Evolutionary conservation across 2,888 invertebrate genomes (phyloP).

Genomic region (Melinopterus prodromus): DNA sequence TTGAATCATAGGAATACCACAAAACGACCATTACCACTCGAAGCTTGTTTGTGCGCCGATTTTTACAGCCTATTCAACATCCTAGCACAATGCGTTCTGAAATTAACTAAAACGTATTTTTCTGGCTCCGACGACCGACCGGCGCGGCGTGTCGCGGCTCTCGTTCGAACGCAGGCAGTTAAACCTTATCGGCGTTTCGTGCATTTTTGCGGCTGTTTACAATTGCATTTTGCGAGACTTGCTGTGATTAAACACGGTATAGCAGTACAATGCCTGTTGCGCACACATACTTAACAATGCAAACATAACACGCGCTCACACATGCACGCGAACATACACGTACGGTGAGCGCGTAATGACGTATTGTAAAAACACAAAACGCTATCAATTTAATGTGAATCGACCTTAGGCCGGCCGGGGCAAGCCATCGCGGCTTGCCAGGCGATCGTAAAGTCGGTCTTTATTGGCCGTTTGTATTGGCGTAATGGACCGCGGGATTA

Average conservation of each 20-base stretch:
- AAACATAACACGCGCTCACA: not conserved
- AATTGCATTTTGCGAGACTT: not conserved
- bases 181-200: not conserved
- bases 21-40: no score
- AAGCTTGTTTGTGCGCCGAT: not conserved
- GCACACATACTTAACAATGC: not conserved
- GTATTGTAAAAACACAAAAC: constrained; percentile 25
- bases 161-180: not conserved
- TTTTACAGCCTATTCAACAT: not conserved
- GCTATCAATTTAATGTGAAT: constrained; percentile 20
- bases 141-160: no score
- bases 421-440: not conserved
- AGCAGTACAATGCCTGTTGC: not conserved
- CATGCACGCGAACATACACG: not conserved
- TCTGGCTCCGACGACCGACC: not conserved
- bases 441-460: constrained; percentile 23
- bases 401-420: constrained; percentile 9
- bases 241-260: not conserved
- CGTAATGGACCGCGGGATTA: constrained; percentile 22
- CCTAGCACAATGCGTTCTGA: not conserved
- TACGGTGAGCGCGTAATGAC: constrained; percentile 13
- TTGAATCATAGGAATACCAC: no score
- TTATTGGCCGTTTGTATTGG: constrained; percentile 21
- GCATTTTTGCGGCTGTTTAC: not conserved
- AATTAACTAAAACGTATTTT: not conserved